These are phyloP conservation scores for Drosophila trichaetosa DNA, from an alignment of 2,888 invertebrate species.

Conservation along the genomic window DNA sequence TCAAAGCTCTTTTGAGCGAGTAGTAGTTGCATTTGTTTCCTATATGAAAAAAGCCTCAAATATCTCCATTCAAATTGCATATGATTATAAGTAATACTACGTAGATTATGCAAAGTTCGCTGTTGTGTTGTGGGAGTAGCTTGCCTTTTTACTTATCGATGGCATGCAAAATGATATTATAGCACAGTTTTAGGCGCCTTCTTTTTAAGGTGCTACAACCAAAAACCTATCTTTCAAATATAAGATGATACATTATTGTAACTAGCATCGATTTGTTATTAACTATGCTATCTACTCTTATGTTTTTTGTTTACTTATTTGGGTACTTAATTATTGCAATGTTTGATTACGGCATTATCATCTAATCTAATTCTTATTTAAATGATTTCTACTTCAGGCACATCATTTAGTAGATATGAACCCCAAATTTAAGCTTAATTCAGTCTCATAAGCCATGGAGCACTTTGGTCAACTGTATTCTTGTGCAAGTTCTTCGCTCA, in stretches of 20 bases:
- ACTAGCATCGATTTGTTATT: not conserved
- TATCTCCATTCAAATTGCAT: constrained; percentile 48
- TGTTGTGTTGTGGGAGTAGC: not conserved
- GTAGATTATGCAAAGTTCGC: constrained; percentile 29
- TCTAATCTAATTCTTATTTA: not conserved
- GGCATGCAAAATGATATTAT: not conserved
- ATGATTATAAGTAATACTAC: constrained; percentile 19
- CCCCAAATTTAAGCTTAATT: not conserved
- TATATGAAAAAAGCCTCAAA: constrained; percentile 6
- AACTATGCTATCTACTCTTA: not conserved
- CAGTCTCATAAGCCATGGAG: not conserved
- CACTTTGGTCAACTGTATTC: not conserved
- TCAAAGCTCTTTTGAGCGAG: constrained; percentile 52
- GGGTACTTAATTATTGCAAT: not conserved
- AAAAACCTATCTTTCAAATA: not conserved
- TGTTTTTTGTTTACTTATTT: not conserved
- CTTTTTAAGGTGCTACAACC: not conserved
- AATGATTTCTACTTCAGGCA: not conserved
- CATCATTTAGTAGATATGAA: not conserved
- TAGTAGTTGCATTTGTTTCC: constrained; percentile 34
- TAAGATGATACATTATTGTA: not conserved
- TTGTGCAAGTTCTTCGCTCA: not conserved
- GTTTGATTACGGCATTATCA: not conserved
- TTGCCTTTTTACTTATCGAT: not conserved
- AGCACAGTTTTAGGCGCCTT: constrained; percentile 57